Base-by-base conservation (phyloP, 2,797 vertebrate genomes). In the Enteromius radiatus region DNA sequence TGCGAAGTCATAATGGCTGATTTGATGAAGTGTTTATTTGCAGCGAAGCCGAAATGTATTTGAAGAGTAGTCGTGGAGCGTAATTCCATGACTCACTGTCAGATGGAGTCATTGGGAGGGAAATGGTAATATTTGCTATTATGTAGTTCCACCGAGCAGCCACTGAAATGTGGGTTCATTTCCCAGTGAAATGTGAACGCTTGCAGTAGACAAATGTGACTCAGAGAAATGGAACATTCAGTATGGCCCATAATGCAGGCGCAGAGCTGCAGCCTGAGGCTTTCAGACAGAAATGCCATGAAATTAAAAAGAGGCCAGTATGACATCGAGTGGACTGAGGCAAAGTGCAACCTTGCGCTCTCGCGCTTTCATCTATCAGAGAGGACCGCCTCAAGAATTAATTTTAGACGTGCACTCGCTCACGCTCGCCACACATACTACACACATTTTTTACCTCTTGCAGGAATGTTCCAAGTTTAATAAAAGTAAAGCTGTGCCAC, bases 231-330 rank as follows among this genome's bases (percentile, higher is more conserved):
- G 89, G 91, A 89, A 91, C 89, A 87, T 84, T 81, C 89, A 88
- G 87, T 92, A 90, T 91, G 93, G 91, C 89, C 92, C 91, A 88
- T 91, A 92, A 92, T 90, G 91, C 91, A 91, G 90, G 87, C 89
- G 88, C 91, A 91, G 89, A 90, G 89, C 88, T 89, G 59, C 81
- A 84, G 93, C 93, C 91, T 43, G 85, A 87, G 92, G 93, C 91
- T 85, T 90, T 88, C 79, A 80, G 91, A 90, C 90, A 92, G 91
- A 94, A 94, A 94, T 93, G 93, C 91, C 93, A 94, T 92, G 92
- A 94, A 93, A 94, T 95, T 94, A 94, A 93, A 93, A 94, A 93
- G 91, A 93, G 93, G 94, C 92, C 94, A 92, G 92, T 93, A 93
- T 94, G 94, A 95, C 91, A 84, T 91, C 90, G 92, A 90, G 92